Evolutionary conservation across 2,797 vertebrate genomes (phyloP).

Genomic region (Coilia nasus): DNA sequence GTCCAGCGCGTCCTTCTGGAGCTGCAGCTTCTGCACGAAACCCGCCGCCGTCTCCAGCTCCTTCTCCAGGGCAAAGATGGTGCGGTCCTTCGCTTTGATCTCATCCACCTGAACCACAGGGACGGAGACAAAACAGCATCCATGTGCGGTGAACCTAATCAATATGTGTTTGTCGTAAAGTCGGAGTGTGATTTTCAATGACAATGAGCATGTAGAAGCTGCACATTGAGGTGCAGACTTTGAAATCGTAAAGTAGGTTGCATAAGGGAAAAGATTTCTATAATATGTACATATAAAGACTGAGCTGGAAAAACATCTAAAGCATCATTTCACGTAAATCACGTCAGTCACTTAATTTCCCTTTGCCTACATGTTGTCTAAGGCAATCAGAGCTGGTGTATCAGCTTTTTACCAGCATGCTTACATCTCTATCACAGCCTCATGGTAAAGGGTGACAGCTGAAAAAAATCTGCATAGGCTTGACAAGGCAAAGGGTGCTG

Average conservation of each 20-base stretch:
- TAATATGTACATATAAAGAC: too few species aligned
- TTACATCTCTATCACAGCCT: neutral
- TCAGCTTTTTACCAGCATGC: neutral
- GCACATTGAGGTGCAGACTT: neutral
- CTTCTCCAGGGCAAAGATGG: conserved; percentile 94
- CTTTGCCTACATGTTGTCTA: too few species aligned
- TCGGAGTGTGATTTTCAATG: neutral
- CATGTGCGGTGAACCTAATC: neutral
- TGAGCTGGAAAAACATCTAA: too few species aligned
- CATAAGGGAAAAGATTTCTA: neutral
- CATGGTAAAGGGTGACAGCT: neutral
- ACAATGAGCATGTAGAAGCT: neutral
- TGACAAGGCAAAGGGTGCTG: neutral
- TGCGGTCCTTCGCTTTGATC: conserved; percentile 96
- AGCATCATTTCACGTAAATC: too few species aligned
- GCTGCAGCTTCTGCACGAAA: conserved; percentile 90
- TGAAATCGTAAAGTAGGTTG: neutral
- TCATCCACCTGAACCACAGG: conserved; percentile 89
- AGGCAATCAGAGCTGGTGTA: neutral
- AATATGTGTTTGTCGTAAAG: neutral
- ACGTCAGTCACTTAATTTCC: too few species aligned
- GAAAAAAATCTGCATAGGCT: neutral
- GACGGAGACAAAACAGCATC: neutral
- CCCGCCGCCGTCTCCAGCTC: conserved; percentile 90
- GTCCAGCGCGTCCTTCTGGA: conserved; percentile 96